Percentiles rank a stretch among this genome's conserved stretches.
phyloP scores from a whole-genome alignment of 2,113 vertebrate species.

The Ibidorhyncha struthersii region DNA sequence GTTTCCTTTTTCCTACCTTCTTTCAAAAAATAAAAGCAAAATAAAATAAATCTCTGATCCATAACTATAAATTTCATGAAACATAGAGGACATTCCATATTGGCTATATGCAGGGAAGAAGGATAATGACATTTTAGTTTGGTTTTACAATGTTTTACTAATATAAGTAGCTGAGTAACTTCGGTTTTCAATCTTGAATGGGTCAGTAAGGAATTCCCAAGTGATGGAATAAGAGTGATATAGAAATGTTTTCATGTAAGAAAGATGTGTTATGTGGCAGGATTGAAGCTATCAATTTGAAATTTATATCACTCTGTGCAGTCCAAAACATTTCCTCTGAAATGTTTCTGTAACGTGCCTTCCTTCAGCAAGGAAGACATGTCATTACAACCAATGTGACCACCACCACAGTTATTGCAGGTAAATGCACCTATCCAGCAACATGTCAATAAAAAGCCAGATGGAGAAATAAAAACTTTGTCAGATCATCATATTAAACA shows the following conservation, averaged over 20 bases:
- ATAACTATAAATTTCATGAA: slow-evolving; percentile 31
- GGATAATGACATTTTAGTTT: background rate
- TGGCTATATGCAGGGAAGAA: background rate
- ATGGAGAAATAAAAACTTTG: background rate
- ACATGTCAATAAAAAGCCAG: background rate
- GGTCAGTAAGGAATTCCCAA: slow-evolving; percentile 31
- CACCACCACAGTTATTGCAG: background rate
- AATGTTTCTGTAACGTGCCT: background rate
- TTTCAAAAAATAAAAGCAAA: background rate
- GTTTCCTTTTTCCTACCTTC: background rate
- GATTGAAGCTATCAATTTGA: background rate
- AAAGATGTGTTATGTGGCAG: slow-evolving; percentile 15
- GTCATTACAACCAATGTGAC: background rate
- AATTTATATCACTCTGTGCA: background rate
- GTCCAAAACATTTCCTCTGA: background rate
- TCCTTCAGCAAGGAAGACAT: background rate
- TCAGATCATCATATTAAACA: background rate
- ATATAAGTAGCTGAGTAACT: background rate
- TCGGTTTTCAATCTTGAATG: slow-evolving; percentile 28
- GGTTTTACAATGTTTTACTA: background rate
- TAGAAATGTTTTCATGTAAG: slow-evolving; percentile 2
- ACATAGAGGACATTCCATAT: background rate
- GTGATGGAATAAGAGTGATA: background rate
- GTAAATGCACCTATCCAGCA: background rate
- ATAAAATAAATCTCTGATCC: slow-evolving; percentile 14